Evolutionary conservation across 2,888 invertebrate genomes (phyloP), one percentile per base, ranked within the genome.

Genomic region (Drosophila planitibia): DNA sequence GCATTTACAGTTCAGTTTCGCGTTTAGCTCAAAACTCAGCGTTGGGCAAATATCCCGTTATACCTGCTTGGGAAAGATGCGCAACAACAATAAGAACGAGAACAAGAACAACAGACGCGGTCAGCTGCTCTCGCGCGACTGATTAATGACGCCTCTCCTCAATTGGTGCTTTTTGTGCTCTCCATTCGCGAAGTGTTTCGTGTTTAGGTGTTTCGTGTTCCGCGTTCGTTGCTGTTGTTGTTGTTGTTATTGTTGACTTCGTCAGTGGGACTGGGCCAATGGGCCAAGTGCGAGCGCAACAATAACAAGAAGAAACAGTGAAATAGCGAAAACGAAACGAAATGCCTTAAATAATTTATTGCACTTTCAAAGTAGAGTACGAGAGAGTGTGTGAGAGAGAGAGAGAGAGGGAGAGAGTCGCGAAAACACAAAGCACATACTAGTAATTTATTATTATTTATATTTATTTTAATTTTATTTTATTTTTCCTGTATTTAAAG

Each of bases 301-400:
- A 82, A 65, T 30, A 67, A 60, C 55, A 61, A 53, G 35, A 58
- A 55, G 51, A 47, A 60, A 61, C 59, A 79, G 61, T 66, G 47
- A 9, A 69, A 58, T 58, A 70, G 65, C 62, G 81, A 81, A 73
- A 86, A 70, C 73, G 86, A 87, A 87, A 81, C 78, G 78, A 81
- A 85, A 85, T 80, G 73, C 74, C 75, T 82, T 90, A 76, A 90
- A 89, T 88, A 83, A 89, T 88, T 86, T 74, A 89, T 81, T 79
- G 76, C 73, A 85, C 76, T 81, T 80, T 66, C 51, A 75, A 78
- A 70, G 65, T 51, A 44, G 16, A 51, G 30, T 47, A 22, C 54
- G 32, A 51, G 19, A 53, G 14, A 19, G 19, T 32, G 12, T 19
- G 4, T 9, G 9, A 22, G 19, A 7, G 28, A 5, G 37, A 30